Conservation (phyloP, 1,140 invertebrate genomes). For the Zaprionus capensis region DNA sequence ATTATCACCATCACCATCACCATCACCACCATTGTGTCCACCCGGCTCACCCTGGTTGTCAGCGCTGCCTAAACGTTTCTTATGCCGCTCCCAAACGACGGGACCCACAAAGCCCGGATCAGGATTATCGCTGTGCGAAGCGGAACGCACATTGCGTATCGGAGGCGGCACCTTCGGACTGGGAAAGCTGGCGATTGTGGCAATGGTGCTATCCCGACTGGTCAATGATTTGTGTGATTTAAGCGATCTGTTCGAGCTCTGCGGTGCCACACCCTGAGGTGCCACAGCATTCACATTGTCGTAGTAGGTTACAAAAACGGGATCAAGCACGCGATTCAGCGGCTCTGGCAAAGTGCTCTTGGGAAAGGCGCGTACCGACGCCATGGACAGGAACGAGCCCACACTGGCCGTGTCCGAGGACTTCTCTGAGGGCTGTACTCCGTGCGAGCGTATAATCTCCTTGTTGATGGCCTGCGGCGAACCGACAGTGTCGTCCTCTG, state of each 20-base stretch:
- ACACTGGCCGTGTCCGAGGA: slow-evolving; percentile 80
- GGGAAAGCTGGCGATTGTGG: slow-evolving; percentile 79
- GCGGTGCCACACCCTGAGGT: slow-evolving; percentile 30
- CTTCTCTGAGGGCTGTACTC: slow-evolving; percentile 60
- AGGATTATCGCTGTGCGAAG: slow-evolving; percentile 83
- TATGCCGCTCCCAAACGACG: slow-evolving; percentile 91
- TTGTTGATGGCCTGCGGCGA: slow-evolving; percentile 77
- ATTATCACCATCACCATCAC: slow-evolving; percentile 30
- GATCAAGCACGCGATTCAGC: slow-evolving; percentile 90
- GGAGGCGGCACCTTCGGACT: slow-evolving; percentile 72
- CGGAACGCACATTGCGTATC: slow-evolving; percentile 56
- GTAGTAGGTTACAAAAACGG: slow-evolving; percentile 88
- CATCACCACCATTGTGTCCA: slow-evolving; percentile 37
- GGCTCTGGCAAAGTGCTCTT: slow-evolving; percentile 86
- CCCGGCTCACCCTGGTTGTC: slow-evolving; percentile 76
- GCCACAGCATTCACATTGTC: slow-evolving; percentile 86
- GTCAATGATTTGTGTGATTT: slow-evolving; percentile 56
- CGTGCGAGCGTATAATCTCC: slow-evolving; percentile 66
- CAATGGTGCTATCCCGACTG: slow-evolving; percentile 63
- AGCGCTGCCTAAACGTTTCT: slow-evolving; percentile 82
- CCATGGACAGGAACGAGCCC: slow-evolving; percentile 89
- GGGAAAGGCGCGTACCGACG: slow-evolving; percentile 91
- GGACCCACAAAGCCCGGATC: slow-evolving; percentile 94
- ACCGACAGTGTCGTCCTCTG: slow-evolving; percentile 29
- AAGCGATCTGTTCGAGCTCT: slow-evolving; percentile 57